Evolutionary conservation across 1,140 invertebrate species (phyloP), one percentile per base, ranked within the genome.

Genomic region (Tetragonula clypearis): DNA sequence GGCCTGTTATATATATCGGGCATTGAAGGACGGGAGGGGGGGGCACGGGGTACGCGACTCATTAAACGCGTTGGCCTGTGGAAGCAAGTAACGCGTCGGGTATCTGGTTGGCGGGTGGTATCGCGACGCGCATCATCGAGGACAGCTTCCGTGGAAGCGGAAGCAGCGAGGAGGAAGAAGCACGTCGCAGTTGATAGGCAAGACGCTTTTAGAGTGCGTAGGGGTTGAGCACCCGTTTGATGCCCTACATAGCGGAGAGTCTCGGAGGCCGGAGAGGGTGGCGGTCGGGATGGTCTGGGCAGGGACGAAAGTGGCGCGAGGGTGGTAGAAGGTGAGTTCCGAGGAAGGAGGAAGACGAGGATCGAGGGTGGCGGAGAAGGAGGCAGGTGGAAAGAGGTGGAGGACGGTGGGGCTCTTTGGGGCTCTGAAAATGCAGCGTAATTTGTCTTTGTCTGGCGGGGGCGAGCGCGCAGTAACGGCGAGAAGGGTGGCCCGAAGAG

Each of bases 361-460:
- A 88, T 85, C 85, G 84, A 85, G 87, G 87, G 84, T 82, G 79
- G 86, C 26, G 71, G 74, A 58, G 84, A 79, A 74, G 85, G 83
- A 79, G 83, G 84, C 88, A 89, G 87, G 88, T 84, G 82, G 91
- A 82, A 82, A 88, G 91, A 80, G 89, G 87, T 72, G 73, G 87
- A 84, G 88, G 86, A 77, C 86, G 89, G 87, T 86, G 84, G 88
- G 89, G 92, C 90, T 93, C 92, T 94, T 94, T 92, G 93, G 94
- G 93, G 92, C 92, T 94, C 93, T 93, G 94, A 94, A 94, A 95
- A 94, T 94, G 94, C 94, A 94, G 93, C 93, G 94, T 94, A 94
- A 95, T 95, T 95, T 95, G 93, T 94, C 94, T 95, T 95, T 95
- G 94, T 94, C 93, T 93, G 93, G 92, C 92, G 93, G 91, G 93